Evolutionary conservation across 2,113 vertebrate species (phyloP).

Genomic region (Garra rufa): DNA sequence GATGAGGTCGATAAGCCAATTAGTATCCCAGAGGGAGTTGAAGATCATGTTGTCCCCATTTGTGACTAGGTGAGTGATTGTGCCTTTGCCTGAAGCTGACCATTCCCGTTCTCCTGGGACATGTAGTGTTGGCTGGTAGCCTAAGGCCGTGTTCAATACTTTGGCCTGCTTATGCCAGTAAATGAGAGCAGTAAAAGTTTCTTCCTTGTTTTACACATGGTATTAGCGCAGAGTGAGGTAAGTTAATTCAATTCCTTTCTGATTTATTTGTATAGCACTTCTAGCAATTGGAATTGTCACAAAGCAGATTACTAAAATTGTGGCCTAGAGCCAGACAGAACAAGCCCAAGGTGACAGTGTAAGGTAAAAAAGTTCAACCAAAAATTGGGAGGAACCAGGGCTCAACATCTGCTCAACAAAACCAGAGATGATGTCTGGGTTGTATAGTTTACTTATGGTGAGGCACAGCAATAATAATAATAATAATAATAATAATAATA

Average conservation of each 20-base stretch:
- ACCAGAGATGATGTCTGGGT: not conserved
- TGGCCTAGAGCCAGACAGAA: not conserved
- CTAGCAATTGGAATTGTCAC: constrained; percentile 22
- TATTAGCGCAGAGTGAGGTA: not conserved
- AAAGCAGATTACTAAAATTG: constrained; percentile 11
- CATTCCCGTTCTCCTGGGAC: constrained; percentile 23
- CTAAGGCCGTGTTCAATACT: constrained; percentile 19
- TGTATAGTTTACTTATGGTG: not conserved
- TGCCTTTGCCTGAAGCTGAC: constrained; percentile 24
- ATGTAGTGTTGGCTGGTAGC: not conserved
- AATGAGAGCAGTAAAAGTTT: constrained; percentile 10
- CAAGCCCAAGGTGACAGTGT: not conserved
- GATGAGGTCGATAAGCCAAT: constrained; percentile 34
- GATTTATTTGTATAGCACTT: constrained; percentile 25
- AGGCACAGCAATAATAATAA: no score
- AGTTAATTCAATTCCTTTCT: constrained; percentile 11
- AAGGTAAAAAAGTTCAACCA: not conserved
- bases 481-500: no score
- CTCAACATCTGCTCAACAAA: not conserved
- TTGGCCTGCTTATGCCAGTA: constrained; percentile 8
- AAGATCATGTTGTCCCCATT: constrained; percentile 15
- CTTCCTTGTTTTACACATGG: not conserved
- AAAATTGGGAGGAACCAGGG: not conserved
- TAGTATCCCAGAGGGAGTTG: constrained; percentile 21
- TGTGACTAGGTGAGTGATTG: constrained; percentile 12